Conservation (phyloP, 2,888 invertebrate genomes). For the Dryobota labecula region DNA sequence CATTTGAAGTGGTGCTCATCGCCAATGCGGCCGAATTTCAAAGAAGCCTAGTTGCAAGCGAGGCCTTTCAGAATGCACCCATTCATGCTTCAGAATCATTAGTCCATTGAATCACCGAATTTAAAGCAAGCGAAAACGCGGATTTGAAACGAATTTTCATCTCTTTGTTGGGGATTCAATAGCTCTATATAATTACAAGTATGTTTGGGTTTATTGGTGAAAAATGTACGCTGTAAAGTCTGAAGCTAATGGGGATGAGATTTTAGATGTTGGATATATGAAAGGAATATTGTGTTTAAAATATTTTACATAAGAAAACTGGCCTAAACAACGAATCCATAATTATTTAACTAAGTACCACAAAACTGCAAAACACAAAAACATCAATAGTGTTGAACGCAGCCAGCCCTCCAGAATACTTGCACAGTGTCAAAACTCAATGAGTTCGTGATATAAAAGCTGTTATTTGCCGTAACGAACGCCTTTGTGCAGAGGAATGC, state of each 20-base stretch:
- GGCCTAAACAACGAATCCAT: background rate
- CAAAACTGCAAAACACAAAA: slow-evolving; percentile 37
- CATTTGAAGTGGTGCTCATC: slow-evolving; percentile 67
- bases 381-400: slow-evolving; percentile 52
- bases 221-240: slow-evolving; percentile 36
- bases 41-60: slow-evolving; percentile 77
- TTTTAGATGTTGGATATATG: background rate
- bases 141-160: slow-evolving; percentile 68
- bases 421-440: slow-evolving; percentile 71
- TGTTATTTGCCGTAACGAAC: slow-evolving; percentile 77
- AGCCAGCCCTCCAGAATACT: slow-evolving; percentile 57
- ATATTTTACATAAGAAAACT: background rate
- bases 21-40: slow-evolving; percentile 71
- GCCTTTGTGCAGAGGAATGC: slow-evolving; percentile 73
- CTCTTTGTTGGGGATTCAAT: slow-evolving; percentile 67
- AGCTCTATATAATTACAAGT: slow-evolving; percentile 61
- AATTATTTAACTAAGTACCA: slow-evolving; percentile 6
- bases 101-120: slow-evolving; percentile 87
- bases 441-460: slow-evolving; percentile 72
- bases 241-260: slow-evolving; percentile 22
- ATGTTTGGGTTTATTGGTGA: slow-evolving; percentile 55
- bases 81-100: slow-evolving; percentile 83
- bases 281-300: background rate
- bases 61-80: slow-evolving; percentile 78
- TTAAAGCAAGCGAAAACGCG: slow-evolving; percentile 76